Conservation (phyloP, 2,797 vertebrate species). For the Tangara arthus region DNA sequence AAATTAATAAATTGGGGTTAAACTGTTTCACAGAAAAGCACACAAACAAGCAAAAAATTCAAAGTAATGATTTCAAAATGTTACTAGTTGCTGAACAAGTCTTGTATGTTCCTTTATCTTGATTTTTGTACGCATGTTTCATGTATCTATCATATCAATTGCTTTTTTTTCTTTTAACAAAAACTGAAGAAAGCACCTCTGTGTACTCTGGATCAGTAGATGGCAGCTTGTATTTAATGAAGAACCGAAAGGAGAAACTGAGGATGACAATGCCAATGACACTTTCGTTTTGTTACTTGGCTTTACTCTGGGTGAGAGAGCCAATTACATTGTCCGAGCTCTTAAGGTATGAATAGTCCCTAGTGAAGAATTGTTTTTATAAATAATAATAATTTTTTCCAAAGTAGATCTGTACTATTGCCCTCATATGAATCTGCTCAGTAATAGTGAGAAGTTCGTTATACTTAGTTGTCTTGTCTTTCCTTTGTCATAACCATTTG, state of each 20-base stretch:
- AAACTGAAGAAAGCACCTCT: conserved; percentile 56
- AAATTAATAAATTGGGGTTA: background rate
- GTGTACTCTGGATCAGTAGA: conserved; percentile 79
- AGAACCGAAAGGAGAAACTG: background rate
- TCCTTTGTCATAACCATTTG: background rate
- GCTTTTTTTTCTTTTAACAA: background rate
- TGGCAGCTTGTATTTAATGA: conserved; percentile 51
- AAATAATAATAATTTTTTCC: background rate
- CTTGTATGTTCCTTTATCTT: background rate
- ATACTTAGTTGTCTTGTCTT: background rate
- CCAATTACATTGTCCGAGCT: conserved; percentile 86
- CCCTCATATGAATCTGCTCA: background rate
- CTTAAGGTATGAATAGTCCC: conserved; percentile 78
- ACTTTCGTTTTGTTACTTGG: conserved; percentile 86
- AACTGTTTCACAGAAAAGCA: background rate
- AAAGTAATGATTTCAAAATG: background rate
- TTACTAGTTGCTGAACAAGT: background rate
- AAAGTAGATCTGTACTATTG: background rate
- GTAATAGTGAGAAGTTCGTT: background rate
- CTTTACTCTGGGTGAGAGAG: conserved; percentile 87
- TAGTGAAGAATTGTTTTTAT: background rate
- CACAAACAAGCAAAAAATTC: background rate
- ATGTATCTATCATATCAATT: background rate
- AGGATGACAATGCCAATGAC: conserved; percentile 86
- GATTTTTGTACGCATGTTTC: background rate